Evolutionary conservation across 2,888 invertebrate genomes (phyloP).

Genomic region (Sympetrum striolatum): DNA sequence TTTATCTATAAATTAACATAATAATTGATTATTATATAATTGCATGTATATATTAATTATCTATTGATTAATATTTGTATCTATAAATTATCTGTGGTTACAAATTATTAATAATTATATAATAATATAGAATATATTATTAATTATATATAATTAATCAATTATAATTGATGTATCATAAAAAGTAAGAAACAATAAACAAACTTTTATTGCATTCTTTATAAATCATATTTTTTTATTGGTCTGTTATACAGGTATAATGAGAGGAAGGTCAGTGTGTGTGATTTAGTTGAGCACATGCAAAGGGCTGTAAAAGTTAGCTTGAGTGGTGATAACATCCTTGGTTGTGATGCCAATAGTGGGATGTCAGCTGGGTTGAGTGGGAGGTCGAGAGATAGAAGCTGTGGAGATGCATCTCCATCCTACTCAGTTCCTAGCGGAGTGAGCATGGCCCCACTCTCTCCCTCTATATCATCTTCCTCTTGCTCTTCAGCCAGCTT

Average conservation of each 20-base stretch:
- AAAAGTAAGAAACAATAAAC: no score
- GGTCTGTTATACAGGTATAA: slow-evolving; percentile 61
- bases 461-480: neutral
- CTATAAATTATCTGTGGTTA: no score
- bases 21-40: no score
- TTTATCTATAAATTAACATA: no score
- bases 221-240: no score
- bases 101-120: no score
- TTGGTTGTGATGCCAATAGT: neutral
- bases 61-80: no score
- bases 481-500: neutral
- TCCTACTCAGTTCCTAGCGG: slow-evolving; percentile 32
- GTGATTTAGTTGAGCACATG: slow-evolving; percentile 74
- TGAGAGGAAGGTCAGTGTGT: slow-evolving; percentile 67
- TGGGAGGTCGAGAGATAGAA: slow-evolving; percentile 34
- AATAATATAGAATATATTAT: no score
- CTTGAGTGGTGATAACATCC: slow-evolving; percentile 54
- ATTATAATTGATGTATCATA: no score
- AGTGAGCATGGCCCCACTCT: neutral
- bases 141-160: no score
- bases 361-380: neutral
- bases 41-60: no score
- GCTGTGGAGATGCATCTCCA: slow-evolving; percentile 45
- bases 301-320: slow-evolving; percentile 69
- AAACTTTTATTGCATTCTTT: no score